Base-by-base conservation (phyloP, 2,888 invertebrate species). In the Stenodema calcarata region DNA sequence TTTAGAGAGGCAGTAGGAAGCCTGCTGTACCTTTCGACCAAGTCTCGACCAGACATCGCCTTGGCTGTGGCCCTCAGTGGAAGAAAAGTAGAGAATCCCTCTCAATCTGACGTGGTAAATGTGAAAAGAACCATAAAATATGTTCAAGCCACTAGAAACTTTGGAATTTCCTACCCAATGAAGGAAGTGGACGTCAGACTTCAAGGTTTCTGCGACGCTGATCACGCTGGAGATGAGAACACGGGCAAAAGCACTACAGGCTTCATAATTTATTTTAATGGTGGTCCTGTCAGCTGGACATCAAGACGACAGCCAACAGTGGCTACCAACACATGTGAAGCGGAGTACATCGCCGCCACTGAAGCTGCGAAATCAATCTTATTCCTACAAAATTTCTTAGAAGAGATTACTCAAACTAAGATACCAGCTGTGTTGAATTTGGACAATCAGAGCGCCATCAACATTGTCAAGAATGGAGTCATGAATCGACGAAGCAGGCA, bases 281-380 rank as follows among this genome's bases (percentile, higher is more conserved):
- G 88, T 44, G 89, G 89, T 28, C 89, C 90, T 18, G 87, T 90
- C 6, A 69, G 62, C 0, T 90, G 90, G 89, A 70, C 87, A 0
- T 6, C 79, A 0, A 50, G 50, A 35, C 50, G 9, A 3, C 86
- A 79, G 35, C 79, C 86, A 1, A 35, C 79, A 0, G 69, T 86
- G 0, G 69, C 86, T 0, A 62, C 50, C 0, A 1, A 42, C 3
- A 30, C 62, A 0, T 0, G 1, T 0, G 86, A 86, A 79, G 86
- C 79, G 1, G 86, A 86, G 35, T 86, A 30, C n/a, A 62, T 90
- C 2, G 88, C 89, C 27, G 88, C 89, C 23, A 82, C 87, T 9
- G 89, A 88, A 62, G 87, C 85, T 82, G 47, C 75, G 9, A 87
- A 88, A 73, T 89, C 89, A 87, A 44, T 90, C 1, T 7, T 88